phyloP scores from a whole-genome alignment of 2,888 invertebrate genomes.

The Hipparchia semele region DNA sequence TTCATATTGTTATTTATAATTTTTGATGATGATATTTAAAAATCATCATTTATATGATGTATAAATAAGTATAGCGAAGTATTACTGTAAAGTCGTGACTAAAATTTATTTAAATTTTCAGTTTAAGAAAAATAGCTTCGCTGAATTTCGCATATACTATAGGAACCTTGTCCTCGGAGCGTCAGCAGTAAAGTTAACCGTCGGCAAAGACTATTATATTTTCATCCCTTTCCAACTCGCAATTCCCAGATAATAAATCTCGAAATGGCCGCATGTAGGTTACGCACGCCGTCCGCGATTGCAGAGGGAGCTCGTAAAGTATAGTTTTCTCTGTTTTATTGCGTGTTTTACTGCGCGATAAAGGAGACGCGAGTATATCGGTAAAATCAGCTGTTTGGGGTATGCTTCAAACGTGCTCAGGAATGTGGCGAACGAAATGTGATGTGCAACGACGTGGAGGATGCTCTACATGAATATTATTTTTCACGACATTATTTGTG shows the following conservation, averaged over 20 bases:
- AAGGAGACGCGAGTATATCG: slow-evolving; percentile 79
- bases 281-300: slow-evolving; percentile 81
- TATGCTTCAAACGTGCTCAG: slow-evolving; percentile 82
- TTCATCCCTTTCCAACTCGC: slow-evolving; percentile 81
- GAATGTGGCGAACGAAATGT: slow-evolving; percentile 81
- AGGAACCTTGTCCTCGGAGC: slow-evolving; percentile 65
- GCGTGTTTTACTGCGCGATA: slow-evolving; percentile 76
- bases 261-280: slow-evolving; percentile 84
- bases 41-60: too few relatives aligned
- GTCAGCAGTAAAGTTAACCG: slow-evolving; percentile 70
- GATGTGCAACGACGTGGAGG: slow-evolving; percentile 57
- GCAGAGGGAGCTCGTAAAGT: slow-evolving; percentile 79
- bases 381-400: slow-evolving; percentile 82
- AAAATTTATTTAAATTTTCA: not conserved
- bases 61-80: too few relatives aligned
- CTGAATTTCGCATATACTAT: slow-evolving; percentile 58
- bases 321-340: slow-evolving; percentile 83
- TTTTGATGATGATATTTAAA: not conserved
- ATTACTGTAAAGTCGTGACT: not conserved
- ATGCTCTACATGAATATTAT: slow-evolving; percentile 63
- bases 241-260: slow-evolving; percentile 85
- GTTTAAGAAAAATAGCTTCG: slow-evolving; percentile 41
- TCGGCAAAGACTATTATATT: slow-evolving; percentile 77
- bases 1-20: slow-evolving; percentile 13
- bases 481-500: not conserved